Evolutionary conservation across 1,140 invertebrate species (phyloP).

Genomic region (Wiebesia pumilae): DNA sequence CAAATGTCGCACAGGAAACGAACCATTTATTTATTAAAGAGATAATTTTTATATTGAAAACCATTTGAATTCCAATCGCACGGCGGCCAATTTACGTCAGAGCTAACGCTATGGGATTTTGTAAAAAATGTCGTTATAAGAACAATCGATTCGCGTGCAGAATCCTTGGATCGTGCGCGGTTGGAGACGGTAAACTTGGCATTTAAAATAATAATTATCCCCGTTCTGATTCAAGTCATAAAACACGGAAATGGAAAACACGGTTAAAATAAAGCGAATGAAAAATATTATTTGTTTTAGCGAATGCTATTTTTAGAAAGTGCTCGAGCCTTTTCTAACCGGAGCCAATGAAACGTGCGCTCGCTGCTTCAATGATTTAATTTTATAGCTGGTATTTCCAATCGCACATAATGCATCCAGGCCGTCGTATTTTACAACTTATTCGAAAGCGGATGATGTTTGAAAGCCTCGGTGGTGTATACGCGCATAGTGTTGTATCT

Average conservation of each 20-base stretch:
- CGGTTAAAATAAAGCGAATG: not conserved
- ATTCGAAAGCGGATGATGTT: slow-evolving; percentile 36
- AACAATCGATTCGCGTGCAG: too few species aligned
- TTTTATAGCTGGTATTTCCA: slow-evolving; percentile 11
- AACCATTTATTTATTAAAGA: too few species aligned
- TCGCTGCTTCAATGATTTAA: not conserved
- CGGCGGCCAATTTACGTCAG: too few species aligned
- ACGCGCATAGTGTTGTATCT: slow-evolving; percentile 24
- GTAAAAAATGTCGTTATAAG: too few species aligned
- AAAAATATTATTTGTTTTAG: not conserved
- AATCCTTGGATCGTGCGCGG: too few species aligned
- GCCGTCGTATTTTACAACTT: slow-evolving; percentile 8
- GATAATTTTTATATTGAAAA: too few species aligned
- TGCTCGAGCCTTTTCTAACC: not conserved
- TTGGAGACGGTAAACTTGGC: too few species aligned
- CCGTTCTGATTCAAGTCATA: too few species aligned
- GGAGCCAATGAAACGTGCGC: not conserved
- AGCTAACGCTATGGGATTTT: too few species aligned
- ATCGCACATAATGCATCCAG: not conserved
- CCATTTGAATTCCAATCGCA: too few species aligned
- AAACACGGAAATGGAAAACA: too few species aligned
- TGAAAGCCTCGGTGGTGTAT: not conserved
- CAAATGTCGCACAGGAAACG: not conserved
- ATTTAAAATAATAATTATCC: too few species aligned
- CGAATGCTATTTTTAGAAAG: not conserved